Percentiles rank a stretch among this genome's conserved stretches.
Evolutionary conservation across 2,888 invertebrate species (phyloP).

Genomic region (Actias luna): DNA sequence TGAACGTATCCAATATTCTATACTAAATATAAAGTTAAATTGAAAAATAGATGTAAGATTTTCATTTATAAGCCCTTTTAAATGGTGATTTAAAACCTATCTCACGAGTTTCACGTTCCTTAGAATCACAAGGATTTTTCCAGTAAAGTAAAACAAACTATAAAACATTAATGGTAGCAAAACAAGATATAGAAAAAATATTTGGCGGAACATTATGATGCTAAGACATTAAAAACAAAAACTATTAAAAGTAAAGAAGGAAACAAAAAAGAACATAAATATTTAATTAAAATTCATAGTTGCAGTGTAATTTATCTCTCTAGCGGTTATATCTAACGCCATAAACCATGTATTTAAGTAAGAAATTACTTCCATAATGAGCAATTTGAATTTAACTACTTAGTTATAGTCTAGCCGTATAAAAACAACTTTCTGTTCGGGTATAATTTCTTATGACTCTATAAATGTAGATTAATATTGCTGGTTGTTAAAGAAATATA

Average conservation of each 20-base stretch:
- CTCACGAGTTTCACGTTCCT: too few species aligned
- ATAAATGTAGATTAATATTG: slow-evolving; percentile 7
- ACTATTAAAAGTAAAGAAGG: neutral
- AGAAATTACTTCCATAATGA: slow-evolving; percentile 1
- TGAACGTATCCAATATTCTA: too few species aligned
- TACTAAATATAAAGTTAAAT: too few species aligned
- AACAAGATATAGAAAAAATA: neutral
- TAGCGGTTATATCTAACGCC: slow-evolving; percentile 9
- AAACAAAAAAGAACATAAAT: neutral
- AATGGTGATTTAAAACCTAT: too few species aligned
- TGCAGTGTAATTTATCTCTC: neutral
- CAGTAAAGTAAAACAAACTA: neutral
- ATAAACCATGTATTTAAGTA: neutral
- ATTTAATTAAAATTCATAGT: neutral
- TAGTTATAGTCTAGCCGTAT: slow-evolving; percentile 1
- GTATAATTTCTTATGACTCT: neutral
- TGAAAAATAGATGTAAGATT: too few species aligned
- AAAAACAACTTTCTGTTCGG: slow-evolving; percentile 7
- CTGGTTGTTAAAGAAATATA: slow-evolving; percentile 3
- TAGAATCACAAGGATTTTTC: too few species aligned
- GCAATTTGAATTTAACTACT: slow-evolving; percentile 8
- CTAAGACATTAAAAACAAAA: neutral
- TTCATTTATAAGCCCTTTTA: too few species aligned
- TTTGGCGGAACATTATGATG: neutral
- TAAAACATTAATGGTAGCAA: neutral